These are phyloP conservation scores for Astyanax mexicanus DNA, from an alignment of 2,797 vertebrate species.

Conservation along the genomic window DNA sequence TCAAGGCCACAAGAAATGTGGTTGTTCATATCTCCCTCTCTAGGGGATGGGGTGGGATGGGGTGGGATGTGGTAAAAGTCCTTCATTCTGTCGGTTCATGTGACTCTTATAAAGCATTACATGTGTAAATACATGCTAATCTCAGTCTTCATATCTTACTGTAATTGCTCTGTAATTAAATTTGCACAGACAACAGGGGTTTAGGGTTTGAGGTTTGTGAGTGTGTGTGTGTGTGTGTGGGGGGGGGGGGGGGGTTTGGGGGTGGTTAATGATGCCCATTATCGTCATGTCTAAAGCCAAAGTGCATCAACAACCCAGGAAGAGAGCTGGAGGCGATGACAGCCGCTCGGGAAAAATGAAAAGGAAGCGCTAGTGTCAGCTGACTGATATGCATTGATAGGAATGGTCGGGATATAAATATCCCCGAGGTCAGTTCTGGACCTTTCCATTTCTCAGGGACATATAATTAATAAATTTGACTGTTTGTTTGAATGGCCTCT, in stretches of 20 bases:
- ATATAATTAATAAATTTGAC: conserved; percentile 25
- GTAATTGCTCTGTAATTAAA: conserved; percentile 35
- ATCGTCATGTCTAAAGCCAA: conserved; percentile 9
- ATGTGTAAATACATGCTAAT: conserved; percentile 18
- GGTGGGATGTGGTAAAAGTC: not conserved
- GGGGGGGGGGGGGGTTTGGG: no score
- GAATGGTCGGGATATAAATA: conserved; percentile 25
- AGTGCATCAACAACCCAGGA: conserved; percentile 2
- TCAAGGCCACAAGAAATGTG: not conserved
- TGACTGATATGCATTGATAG: conserved; percentile 29
- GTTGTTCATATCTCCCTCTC: not conserved
- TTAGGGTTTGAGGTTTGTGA: not conserved
- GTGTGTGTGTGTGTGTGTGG: not conserved
- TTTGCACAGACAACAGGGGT: conserved; percentile 19
- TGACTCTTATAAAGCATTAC: not conserved
- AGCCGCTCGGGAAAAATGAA: not conserved
- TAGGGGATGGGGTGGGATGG: not conserved
- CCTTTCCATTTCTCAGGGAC: conserved; percentile 14
- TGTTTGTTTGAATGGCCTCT: conserved; percentile 10
- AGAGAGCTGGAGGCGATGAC: not conserved
- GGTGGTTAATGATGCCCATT: not conserved
- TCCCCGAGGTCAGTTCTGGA: not conserved
- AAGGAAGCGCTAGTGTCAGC: not conserved
- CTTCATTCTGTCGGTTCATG: conserved; percentile 3
- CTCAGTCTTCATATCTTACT: conserved; percentile 5